Base-by-base conservation (phyloP, 1,140 invertebrate genomes). In the Aphidius gifuensis region DNA sequence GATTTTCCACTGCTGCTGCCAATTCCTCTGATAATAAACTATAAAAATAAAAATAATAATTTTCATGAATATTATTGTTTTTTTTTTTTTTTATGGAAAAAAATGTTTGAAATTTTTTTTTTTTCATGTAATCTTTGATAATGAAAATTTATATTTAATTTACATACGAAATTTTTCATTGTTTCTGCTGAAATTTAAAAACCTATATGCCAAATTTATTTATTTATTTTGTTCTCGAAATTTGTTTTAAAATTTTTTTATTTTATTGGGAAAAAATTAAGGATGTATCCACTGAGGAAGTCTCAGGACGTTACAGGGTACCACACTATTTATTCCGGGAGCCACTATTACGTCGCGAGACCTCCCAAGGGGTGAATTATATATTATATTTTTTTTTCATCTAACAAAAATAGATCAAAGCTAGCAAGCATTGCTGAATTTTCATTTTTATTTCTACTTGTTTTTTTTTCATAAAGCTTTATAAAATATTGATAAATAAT, bases 241-340 rank as follows among this genome's bases (percentile, higher is more conserved):
- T 38, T 53, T 48, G 16, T 11, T 48, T 7, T 48, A n/a, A n/a
- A n/a, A 11, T 16, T 42, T 16, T 44, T 56, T 16, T 44, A 6
- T 11, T 56, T 11, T n/a, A 44, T 21, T 4, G 38, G 40, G 38
- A 8, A 45, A 54, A 61, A 50, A 16, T 16, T 16, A 46, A 66
- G 59, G 71, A 67, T 65, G 62, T 65, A 72, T 74, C 71, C 73
- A 72, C 71, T 74, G 76, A 70, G 77, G 75, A 75, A 80, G 72
- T 71, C 78, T 71, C 69, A 78, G 74, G 72, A 77, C 75, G 75
- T 75, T 74, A 77, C 75, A 77, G 75, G 75, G 75, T 77, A 76
- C 75, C 75, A 72, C 68, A 66, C 60, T 71, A 67, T 64, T 51
- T 53, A 65, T 68, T 61, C 70, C 74, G 68, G 75, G 73, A 72